A percentile compares a stretch with the other conserved stretches of the same genome.
phyloP scores from a whole-genome alignment of 2,113 vertebrate genomes.

The Haliaeetus leucogaster region DNA sequence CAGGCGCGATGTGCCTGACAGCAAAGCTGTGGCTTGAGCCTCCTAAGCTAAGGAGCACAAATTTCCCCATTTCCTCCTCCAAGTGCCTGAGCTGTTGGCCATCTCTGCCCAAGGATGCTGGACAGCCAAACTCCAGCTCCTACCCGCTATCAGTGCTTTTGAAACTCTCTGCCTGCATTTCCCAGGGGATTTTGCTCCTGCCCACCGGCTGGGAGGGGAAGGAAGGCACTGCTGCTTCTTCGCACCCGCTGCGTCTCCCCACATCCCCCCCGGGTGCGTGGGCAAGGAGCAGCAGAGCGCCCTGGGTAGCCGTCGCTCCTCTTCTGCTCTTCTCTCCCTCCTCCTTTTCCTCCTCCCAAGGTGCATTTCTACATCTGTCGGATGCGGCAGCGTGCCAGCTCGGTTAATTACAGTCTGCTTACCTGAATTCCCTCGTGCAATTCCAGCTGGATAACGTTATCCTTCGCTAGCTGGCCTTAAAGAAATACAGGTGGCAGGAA shows the following conservation, averaged over 20 bases:
- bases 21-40: not conserved
- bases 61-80: not conserved
- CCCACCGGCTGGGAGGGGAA: not conserved
- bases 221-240: not conserved
- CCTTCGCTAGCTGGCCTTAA: slow-evolving; percentile 35
- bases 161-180: not conserved
- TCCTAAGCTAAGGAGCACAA: not conserved
- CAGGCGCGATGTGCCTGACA: not conserved
- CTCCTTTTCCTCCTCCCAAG: slow-evolving; percentile 18
- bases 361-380: slow-evolving; percentile 63
- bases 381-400: slow-evolving; percentile 41
- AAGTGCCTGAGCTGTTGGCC: not conserved
- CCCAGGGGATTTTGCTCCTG: not conserved
- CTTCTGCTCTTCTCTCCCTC: not conserved
- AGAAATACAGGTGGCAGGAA: not conserved
- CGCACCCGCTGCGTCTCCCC: not conserved
- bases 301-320: not conserved
- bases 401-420: slow-evolving; percentile 65
- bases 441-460: slow-evolving; percentile 14
- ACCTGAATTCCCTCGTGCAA: slow-evolving; percentile 50
- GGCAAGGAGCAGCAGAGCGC: not conserved
- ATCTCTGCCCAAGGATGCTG: not conserved
- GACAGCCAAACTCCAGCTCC: not conserved
- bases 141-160: fast-evolving
- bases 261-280: fast-evolving